Percentiles rank a stretch among this genome's conserved stretches.
Conservation (phyloP, 1,140 invertebrate species). For the Ylistrum balloti region DNA sequence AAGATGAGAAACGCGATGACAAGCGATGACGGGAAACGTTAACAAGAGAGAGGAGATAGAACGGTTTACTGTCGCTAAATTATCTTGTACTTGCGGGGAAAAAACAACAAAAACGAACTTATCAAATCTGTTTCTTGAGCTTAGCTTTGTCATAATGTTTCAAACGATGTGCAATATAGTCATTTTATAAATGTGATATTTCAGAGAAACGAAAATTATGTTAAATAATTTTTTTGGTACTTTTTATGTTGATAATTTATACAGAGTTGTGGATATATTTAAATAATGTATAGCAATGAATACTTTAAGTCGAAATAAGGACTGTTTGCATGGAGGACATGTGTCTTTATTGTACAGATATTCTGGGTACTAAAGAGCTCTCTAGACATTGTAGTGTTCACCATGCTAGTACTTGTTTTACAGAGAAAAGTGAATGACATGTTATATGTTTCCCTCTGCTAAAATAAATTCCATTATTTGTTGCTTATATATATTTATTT, state of each 20-base stretch:
- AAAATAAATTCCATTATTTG: constrained; percentile 40
- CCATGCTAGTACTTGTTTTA: constrained; percentile 3
- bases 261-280: constrained; percentile 35
- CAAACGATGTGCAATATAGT: constrained; percentile 18
- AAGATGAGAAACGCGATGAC: background rate
- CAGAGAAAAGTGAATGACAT: background rate
- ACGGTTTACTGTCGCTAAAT: background rate
- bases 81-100: background rate
- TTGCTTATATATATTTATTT: background rate
- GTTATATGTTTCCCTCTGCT: constrained; percentile 23
- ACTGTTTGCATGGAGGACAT: constrained; percentile 5
- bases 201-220: constrained; percentile 33
- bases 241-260: constrained; percentile 40
- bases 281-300: constrained; percentile 38
- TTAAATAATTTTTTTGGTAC: constrained; percentile 25
- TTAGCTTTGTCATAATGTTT: constrained; percentile 23
- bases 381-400: background rate
- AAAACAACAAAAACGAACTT: constrained; percentile 12
- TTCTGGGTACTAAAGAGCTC: background rate
- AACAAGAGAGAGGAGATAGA: background rate
- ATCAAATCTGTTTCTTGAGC: background rate
- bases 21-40: constrained; percentile 32
- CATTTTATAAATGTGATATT: constrained; percentile 36
- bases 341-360: background rate
- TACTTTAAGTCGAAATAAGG: background rate